Evolutionary conservation across 2,797 vertebrate genomes (phyloP).

Genomic region (Adrianichthys oophorus): DNA sequence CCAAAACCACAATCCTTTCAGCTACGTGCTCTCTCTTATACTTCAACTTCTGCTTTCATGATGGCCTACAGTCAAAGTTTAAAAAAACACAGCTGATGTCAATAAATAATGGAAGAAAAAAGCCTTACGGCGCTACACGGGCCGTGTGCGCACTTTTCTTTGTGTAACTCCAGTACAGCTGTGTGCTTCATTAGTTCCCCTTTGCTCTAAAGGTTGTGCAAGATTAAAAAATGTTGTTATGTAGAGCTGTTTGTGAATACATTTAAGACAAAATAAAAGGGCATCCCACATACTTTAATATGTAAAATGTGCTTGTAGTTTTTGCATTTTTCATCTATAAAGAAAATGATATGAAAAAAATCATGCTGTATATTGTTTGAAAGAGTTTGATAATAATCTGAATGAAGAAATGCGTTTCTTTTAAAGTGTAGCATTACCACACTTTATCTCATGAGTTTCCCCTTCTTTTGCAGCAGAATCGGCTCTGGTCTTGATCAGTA

Average conservation of each 20-base stretch:
- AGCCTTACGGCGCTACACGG: slow-evolving; percentile 18
- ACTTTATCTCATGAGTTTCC: no score
- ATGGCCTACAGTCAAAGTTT: slow-evolving; percentile 23
- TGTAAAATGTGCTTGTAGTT: no score
- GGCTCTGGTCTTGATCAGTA: no score
- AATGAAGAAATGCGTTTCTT: no score
- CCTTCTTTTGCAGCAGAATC: no score
- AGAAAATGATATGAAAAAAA: no score
- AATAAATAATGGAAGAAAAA: slow-evolving; percentile 45
- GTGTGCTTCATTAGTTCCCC: slow-evolving; percentile 11
- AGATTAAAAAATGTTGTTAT: slow-evolving; percentile 17
- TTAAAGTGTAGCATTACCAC: no score
- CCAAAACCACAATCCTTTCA: not conserved
- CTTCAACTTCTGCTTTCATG: slow-evolving; percentile 11
- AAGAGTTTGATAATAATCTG: no score
- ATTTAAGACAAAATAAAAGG: no score
- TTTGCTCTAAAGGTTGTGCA: slow-evolving; percentile 7
- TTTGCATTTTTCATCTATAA: no score
- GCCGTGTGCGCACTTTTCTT: slow-evolving; percentile 10
- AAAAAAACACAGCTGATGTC: slow-evolving; percentile 32
- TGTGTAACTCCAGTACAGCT: slow-evolving; percentile 7
- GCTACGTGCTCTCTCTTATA: slow-evolving; percentile 3
- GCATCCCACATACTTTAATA: no score
- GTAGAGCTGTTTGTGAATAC: slow-evolving; percentile 6
- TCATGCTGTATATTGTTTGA: no score